phyloP scores from a whole-genome alignment of 2,888 invertebrate species.

The Pyrochroa serraticornis region DNA sequence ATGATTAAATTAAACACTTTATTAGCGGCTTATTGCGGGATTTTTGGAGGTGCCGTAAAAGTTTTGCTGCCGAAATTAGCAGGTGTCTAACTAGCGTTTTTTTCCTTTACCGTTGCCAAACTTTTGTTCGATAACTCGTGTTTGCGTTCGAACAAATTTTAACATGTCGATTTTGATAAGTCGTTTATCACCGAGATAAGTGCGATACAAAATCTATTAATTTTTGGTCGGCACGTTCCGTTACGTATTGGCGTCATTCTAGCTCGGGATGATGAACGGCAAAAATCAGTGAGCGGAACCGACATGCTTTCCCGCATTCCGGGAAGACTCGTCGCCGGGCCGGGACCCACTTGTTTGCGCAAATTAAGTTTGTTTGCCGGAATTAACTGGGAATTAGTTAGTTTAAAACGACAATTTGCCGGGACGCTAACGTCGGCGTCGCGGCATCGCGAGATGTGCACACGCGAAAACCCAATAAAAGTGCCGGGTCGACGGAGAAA shows the following conservation, averaged over 20 bases:
- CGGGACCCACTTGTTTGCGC: slow-evolving; percentile 48
- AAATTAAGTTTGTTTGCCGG: slow-evolving; percentile 54
- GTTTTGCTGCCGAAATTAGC: neutral
- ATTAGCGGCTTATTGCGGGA: neutral
- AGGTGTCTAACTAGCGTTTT: no score
- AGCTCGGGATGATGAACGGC: slow-evolving; percentile 1
- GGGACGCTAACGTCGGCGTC: neutral
- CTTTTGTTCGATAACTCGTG: no score
- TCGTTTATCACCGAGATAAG: no score
- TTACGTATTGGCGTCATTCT: neutral
- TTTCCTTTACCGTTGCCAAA: neutral
- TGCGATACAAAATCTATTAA: no score
- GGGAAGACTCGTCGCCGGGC: slow-evolving; percentile 11
- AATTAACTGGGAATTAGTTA: slow-evolving; percentile 51
- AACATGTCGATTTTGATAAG: no score
- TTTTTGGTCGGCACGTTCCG: slow-evolving; percentile 5
- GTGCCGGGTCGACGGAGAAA: no score
- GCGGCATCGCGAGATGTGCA: no score
- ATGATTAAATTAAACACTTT: slow-evolving; percentile 16
- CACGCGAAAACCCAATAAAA: neutral
- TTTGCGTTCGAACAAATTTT: no score
- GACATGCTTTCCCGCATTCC: slow-evolving; percentile 12
- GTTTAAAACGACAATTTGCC: slow-evolving; percentile 42
- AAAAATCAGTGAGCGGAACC: slow-evolving; percentile 9
- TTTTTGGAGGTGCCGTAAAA: neutral